Conservation (phyloP, 2,113 vertebrate genomes). For the Panthera tigris region DNA sequence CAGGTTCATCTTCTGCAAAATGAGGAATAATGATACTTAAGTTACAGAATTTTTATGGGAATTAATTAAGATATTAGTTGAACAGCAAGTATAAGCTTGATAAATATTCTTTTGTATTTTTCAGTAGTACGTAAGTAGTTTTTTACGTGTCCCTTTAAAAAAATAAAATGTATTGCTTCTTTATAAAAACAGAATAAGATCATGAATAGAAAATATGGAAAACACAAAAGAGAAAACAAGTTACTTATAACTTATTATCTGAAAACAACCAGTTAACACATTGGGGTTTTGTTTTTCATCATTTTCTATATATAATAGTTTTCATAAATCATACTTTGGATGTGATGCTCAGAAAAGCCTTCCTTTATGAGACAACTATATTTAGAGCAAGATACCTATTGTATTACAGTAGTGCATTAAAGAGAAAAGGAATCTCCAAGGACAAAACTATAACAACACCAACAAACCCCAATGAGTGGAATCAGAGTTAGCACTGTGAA, state of each 20-base stretch:
- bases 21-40: slow-evolving; percentile 47
- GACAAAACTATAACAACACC: background rate
- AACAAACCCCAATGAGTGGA: background rate
- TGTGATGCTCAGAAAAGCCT: background rate
- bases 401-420: background rate
- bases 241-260: background rate
- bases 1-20: slow-evolving; percentile 56
- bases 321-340: slow-evolving; percentile 27
- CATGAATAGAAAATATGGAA: background rate
- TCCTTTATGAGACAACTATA: background rate
- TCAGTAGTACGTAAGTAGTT: background rate
- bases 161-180: background rate
- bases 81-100: slow-evolving; percentile 29
- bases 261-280: background rate
- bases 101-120: slow-evolving; percentile 39
- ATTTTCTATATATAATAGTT: background rate
- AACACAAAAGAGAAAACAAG: slow-evolving; percentile 3
- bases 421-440: background rate
- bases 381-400: background rate
- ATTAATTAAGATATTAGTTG: slow-evolving; percentile 53
- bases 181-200: slow-evolving; percentile 43
- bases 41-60: slow-evolving; percentile 52
- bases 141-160: background rate
- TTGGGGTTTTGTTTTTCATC: slow-evolving; percentile 12
- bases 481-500: background rate